Evolutionary conservation across 2,888 invertebrate genomes (phyloP), one percentile per base, ranked within the genome.

Genomic region (Synergus japonicus): DNA sequence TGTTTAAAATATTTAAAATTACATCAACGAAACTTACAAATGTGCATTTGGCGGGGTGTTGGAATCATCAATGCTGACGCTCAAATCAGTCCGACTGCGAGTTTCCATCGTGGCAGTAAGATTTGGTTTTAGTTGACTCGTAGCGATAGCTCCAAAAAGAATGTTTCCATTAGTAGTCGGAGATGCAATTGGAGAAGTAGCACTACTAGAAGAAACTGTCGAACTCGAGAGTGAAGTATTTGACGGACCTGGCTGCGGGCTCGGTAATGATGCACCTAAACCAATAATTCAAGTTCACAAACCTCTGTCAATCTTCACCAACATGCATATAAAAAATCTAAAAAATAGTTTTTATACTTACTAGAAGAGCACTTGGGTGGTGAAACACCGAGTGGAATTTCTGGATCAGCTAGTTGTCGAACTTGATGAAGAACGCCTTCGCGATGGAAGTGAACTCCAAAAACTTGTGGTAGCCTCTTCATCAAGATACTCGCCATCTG

Each of bases 341-440:
- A n/a, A 65, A 41, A 41, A 37, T 5, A 58, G 49, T 13, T 18
- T 58, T 1, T 58, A 76, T 66, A 83, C 83, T 88, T 80, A 91
- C 91, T 91, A 86, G 91, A 92, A 91, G 91, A 89, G 84, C 90
- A 91, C 90, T 93, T 93, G 78, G 93, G 92, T 87, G 93, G 93
- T 77, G 93, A 93, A 80, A 92, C 92, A 80, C 93, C 93, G 78
- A 93, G 90, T 82, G 93, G 93, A 82, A 94, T 93, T 87, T 95
- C 95, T 12, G 96, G 95, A 93, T 96, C 96, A 64, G 95, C 95
- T 83, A 97, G 92, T 87, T 95, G 95, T 89, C 94, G 93, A 79
- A 96, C 95, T 93, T 98, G 98, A 93, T 98, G 97, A 93, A 98
- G 95, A n/a, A 98, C 98, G 90, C 99, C 99, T 93, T 99, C 99